Conservation (phyloP, 2,113 vertebrate species). For the Pterocles gutturalis region DNA sequence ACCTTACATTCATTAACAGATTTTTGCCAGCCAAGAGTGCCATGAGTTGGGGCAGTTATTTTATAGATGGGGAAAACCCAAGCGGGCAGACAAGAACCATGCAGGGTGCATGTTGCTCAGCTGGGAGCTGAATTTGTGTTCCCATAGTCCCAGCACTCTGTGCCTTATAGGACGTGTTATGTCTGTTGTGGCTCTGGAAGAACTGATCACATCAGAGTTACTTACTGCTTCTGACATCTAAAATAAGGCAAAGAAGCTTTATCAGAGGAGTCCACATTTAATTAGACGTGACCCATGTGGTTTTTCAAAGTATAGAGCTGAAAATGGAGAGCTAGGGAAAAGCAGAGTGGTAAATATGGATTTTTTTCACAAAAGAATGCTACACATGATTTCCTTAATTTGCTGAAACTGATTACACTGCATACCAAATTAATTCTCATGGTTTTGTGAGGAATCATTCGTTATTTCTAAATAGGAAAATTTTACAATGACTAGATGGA, state of each 20-base stretch:
- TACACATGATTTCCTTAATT: constrained; percentile 38
- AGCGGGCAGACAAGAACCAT: background rate
- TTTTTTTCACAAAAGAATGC: background rate
- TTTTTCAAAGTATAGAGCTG: background rate
- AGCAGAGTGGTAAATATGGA: background rate
- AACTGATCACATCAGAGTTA: background rate
- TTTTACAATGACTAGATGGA: background rate
- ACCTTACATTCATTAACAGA: background rate
- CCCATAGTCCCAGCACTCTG: background rate
- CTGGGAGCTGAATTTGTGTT: background rate
- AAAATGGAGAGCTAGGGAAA: background rate
- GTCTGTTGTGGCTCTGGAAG: background rate
- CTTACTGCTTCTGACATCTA: background rate
- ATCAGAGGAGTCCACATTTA: background rate
- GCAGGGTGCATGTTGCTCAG: background rate
- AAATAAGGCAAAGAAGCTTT: background rate
- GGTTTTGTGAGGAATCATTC: background rate
- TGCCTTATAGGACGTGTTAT: fast-evolving
- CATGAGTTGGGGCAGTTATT: background rate
- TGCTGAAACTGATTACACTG: background rate
- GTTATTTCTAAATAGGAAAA: background rate
- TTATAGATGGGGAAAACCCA: background rate
- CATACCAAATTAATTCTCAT: background rate
- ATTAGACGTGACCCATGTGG: background rate
- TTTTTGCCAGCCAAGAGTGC: background rate